Evolutionary conservation across 2,113 vertebrate genomes (phyloP), one percentile per base, ranked within the genome.

Genomic region (Saccopteryx bilineata): DNA sequence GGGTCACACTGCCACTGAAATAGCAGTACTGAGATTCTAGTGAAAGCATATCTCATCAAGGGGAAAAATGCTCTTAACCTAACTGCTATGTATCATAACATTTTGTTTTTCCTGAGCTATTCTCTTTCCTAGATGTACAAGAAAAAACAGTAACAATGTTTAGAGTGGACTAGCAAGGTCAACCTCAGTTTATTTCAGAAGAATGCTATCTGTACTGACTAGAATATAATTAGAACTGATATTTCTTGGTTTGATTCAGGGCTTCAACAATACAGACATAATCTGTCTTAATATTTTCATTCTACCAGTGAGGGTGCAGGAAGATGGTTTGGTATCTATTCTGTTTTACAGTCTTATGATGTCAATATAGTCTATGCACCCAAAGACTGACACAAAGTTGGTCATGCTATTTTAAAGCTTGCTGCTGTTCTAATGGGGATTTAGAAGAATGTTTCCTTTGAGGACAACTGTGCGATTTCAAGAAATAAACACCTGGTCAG

Each of bases 201-300:
- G 26, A 88, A 91, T 79, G 24, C 3, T 91, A 28, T 95, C 50
- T 83, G 33, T 50, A 74, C 79, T 92, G 28, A 85, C 23, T 58
- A 94, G 69, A 65, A 48, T 96, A 54, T 82, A 95, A 88, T 80
- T 33, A 92, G n/a, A 79, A 69, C 26, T 83, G 72, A 94, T 92
- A 87, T 76, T 7, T 90, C 66, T 81, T 74, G 24, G n/a, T 66
- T 78, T 88, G 39, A 58, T 74, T 18, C 15, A 46, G 46, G 65
- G 52, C 65, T 46, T 95, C 15, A 66, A 65, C 33, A 87, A 63
- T 52, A 68, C 9, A 33, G 18, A 61, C 5, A 63, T 56, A 60
- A 21, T 74, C 17, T 87, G 65, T 66, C 63, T 94, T 95, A 92
- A 79, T 84, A 60, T 87, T 95, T 84, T 24, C 23, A 80, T 87